Evolutionary conservation across 2,113 vertebrate species (phyloP).

Genomic region (Aegotheles bennettii): DNA sequence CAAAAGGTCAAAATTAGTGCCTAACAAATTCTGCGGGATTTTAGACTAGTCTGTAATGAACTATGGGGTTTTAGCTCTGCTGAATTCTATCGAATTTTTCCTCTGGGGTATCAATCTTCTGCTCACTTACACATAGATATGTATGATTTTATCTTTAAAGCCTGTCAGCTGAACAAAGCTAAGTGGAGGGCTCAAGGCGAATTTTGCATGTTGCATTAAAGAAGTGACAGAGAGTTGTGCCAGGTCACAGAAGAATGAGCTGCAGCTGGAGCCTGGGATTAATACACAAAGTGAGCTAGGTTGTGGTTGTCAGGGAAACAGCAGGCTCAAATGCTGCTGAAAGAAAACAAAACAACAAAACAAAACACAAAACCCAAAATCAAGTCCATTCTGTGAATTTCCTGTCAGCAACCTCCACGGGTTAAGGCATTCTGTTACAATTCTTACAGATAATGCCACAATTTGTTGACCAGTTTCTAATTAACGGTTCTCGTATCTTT

Average conservation of each 20-base stretch:
- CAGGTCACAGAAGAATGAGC: neutral
- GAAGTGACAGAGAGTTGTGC: neutral
- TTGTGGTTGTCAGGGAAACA: constrained; percentile 57
- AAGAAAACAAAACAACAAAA: neutral
- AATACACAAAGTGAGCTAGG: neutral
- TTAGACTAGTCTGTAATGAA: neutral
- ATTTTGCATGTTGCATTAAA: neutral
- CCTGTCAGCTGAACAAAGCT: neutral
- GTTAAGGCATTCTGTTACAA: neutral
- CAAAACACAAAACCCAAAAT: neutral
- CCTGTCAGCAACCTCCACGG: neutral
- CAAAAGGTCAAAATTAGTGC: neutral
- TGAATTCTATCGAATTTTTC: neutral
- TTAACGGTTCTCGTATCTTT: neutral
- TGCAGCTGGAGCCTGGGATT: neutral
- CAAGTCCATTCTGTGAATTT: neutral
- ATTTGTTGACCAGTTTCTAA: neutral
- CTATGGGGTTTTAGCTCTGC: neutral
- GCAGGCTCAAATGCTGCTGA: neutral
- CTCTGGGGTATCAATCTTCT: neutral
- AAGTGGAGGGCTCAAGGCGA: neutral
- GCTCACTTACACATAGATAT: neutral
- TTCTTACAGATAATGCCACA: neutral
- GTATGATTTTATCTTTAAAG: neutral
- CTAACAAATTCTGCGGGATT: neutral